Evolutionary conservation across 2,797 vertebrate species (phyloP), one percentile per base, ranked within the genome.

Genomic region (Erpetoichthys calabaricus): DNA sequence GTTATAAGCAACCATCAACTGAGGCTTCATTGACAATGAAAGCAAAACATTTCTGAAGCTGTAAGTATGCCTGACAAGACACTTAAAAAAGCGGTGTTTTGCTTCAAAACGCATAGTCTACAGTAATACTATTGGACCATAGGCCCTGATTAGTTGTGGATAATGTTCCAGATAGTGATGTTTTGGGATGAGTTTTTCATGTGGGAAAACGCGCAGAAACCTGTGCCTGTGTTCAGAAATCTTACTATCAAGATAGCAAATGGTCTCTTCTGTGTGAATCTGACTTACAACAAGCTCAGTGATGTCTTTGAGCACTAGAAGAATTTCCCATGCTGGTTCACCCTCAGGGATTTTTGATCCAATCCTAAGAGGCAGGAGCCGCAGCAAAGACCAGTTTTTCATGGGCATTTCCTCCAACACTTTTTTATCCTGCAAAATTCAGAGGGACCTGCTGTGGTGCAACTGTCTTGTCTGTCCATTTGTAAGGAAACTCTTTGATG

Each of bases 41-140:
- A 57, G 44, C 50, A 57, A 42, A 56, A 60, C 53, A 58, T 60
- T 64, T 57, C 10, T 4, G 58, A 58, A 62, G 45, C 47, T 60
- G 7, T 8, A 61, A 57, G 52, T 64, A 8, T 64, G 60, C 41
- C 57, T 53, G 44, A 64, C 53, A 56, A 64, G 53, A 60, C 43
- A 44, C 60, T 67, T 64, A 56, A 65, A 62, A 67, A 66, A 63
- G 58, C 59, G 58, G 65, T 59, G 56, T 55, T 47, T 25, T 25
- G 25, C 25, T 25, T 25, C 25, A 25, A 25, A 25, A 25, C 1
- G 47, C 41, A 58, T 61, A n/a, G 45, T 47, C 60, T 59, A 61
- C 25, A 61, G 53, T 46, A 44, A 60, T 53, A 60, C 63, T 5
- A 58, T 52, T 7, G 62, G 60, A 43, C 60, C 62, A 64, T 56